A percentile compares a stretch with the other conserved stretches of the same genome.
Conservation (phyloP, 2,888 invertebrate species). For the Steinernema carpocapsae region DNA sequence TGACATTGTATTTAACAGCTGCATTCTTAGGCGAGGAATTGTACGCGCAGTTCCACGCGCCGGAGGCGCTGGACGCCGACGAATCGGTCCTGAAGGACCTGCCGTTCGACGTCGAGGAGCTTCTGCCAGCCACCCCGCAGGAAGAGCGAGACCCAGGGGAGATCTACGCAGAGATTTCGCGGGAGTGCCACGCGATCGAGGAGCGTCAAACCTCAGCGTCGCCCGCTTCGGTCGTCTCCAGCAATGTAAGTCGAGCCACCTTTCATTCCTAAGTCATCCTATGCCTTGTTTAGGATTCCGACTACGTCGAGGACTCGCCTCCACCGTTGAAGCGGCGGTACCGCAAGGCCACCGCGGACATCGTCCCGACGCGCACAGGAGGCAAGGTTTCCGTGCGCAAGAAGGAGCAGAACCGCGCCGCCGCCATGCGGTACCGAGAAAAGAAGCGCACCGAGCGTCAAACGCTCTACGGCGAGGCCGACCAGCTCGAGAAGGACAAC, state of each 20-base stretch:
- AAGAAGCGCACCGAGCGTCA: conserved; percentile 59
- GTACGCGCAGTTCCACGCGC: neutral
- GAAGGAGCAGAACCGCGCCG: conserved; percentile 60
- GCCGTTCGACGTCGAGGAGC: neutral
- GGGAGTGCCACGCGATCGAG: conserved; percentile 66
- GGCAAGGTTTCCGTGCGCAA: conserved; percentile 41
- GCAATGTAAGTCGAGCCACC: neutral
- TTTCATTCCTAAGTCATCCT: no score
- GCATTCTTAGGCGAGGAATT: no score
- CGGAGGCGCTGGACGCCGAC: neutral
- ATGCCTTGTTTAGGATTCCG: neutral
- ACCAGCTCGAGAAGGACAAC: conserved; percentile 47
- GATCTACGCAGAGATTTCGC: conserved; percentile 64
- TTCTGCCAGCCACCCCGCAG: neutral
- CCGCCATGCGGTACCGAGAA: conserved; percentile 63
- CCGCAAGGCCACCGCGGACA: neutral
- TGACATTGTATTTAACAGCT: neutral
- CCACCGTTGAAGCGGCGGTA: conserved; percentile 5
- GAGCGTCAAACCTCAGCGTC: conserved; percentile 50
- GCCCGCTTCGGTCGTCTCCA: conserved; percentile 36
- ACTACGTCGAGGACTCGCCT: conserved; percentile 2
- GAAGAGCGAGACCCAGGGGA: conserved; percentile 48
- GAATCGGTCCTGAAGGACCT: neutral
- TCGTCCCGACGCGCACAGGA: conserved; percentile 5
- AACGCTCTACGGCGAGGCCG: conserved; percentile 37